A percentile compares a stretch with the other conserved stretches of the same genome.
Evolutionary conservation across 2,888 invertebrate genomes (phyloP).

Genomic region (Hemicrepidius hirtus): DNA sequence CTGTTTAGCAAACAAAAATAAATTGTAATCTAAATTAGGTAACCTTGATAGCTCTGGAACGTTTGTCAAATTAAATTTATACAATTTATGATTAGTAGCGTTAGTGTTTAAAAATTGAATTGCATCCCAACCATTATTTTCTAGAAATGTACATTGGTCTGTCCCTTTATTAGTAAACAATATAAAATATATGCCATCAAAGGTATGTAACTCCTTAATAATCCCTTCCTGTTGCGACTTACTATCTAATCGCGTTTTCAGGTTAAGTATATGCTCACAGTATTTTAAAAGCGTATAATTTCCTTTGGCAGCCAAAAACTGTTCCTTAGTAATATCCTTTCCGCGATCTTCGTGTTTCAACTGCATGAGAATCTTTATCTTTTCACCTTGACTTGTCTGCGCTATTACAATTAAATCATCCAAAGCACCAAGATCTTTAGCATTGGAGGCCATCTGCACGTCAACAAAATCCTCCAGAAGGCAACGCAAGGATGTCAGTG

Average conservation of each 20-base stretch:
- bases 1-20: neutral
- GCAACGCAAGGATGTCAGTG: conserved; percentile 23
- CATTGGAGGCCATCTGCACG: conserved; percentile 27
- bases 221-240: neutral
- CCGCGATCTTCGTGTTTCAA: conserved; percentile 11
- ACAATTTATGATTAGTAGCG: neutral
- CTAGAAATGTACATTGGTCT: neutral
- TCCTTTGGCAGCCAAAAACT: neutral
- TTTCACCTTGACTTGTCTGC: neutral
- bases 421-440: conserved; percentile 19
- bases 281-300: conserved; percentile 23
- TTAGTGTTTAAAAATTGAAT: neutral
- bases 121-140: neutral
- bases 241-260: neutral
- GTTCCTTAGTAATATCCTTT: neutral
- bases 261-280: neutral
- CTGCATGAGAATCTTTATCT: neutral
- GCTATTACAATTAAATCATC: conserved; percentile 20
- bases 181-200: neutral
- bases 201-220: neutral
- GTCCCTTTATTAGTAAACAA: conserved; percentile 8
- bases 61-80: neutral
- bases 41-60: neutral
- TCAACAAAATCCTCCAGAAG: neutral
- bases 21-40: neutral